Base-by-base conservation (phyloP, 2,888 invertebrate genomes). In the Fragum whitleyi region DNA sequence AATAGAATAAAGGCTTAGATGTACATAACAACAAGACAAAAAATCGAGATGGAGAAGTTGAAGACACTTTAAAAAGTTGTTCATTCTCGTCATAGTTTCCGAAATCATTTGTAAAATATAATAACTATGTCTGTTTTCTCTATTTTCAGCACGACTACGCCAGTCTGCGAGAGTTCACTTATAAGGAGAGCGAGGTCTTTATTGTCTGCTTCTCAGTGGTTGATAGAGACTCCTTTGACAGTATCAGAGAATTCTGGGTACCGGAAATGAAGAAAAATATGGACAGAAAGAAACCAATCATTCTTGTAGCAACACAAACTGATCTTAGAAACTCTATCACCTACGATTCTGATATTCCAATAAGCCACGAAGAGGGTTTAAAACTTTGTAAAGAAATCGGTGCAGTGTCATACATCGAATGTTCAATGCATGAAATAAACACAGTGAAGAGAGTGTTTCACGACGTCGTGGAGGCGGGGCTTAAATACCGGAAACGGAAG, bases 141-240 rank as follows among this genome's bases (percentile, higher is more conserved):
- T 76, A 36, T 39, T 86, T 88, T 26, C 86, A 90, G 90, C 86
- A 86, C 69, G 91, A 90, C 78, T 90, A 89, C 71, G 88, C 86
- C 68, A 87, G 88, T 39, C 76, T 91, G 28, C 79, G 91, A 68
- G 86, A 86, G 19, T 90, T 90, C 81, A 89, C 90, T 0, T 91
- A 91, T 80, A 87, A 87, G 61, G 90, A 91, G 72, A 90, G 89
- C 75, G 89, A 90, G 29, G 90, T 90, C n/a, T 87, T 89, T 62
- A 85, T 90, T 53, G 78, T 91, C 74, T 91, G 91, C 74, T 91
- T 85, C 77, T 90, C 89, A 28, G 88, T 88, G 1, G 86, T 87
- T n/a, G 91, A 91, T 81, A 78, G 90, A 47, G 88, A 88, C 28
- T 90, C 90, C 9, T 89, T 90, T 70, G 81, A 86, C 72, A 89